Evolutionary conservation across 1,140 invertebrate genomes (phyloP), one percentile per base, ranked within the genome.

Genomic region (Rhopalosiphum maidis): DNA sequence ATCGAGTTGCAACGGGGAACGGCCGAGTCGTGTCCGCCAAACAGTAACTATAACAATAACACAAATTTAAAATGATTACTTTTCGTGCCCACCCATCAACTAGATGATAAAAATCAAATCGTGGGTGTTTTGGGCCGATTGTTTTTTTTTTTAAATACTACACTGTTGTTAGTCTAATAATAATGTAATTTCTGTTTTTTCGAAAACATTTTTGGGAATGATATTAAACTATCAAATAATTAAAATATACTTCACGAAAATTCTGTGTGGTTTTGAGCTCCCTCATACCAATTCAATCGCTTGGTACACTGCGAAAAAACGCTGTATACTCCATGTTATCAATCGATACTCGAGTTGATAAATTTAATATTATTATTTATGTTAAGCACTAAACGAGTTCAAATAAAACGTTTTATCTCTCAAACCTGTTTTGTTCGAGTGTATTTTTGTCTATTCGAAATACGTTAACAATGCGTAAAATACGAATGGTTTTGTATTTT

Each of bases 381-480:
- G 9, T 30, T 18, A 18, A 68, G 60, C 60, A 30, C n/a, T 77
- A n/a, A 77, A 77, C 60, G 60, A 15, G 30, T 77, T 77, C 60
- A 77, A 77, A 77, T 77, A 5, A 77, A 77, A 77, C n/a, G 60
- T 77, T 77, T 54, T 77, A 68, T 77, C n/a, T 21, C 15, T 15
- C 60, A 77, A 77, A 77, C 60, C 60, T n/a, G 60, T 77, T 77
- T 77, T 77, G 15, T 77, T 77, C 30, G 60, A n/a, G 60, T 77
- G 30, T 77, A 77, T 77, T 77, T 77, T 77, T 77, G 60, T n/a
- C 60, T n/a, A 77, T 77, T 77, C n/a, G 11, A 77, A 77, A n/a
- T 77, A 77, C n/a, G 60, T 77, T 77, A 77, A 77, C 60, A 77
- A 77, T 77, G 60, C 60, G 4, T 77, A n/a, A 77, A 77, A 77